These are phyloP conservation scores for Galeopsomyia nigrocyanea DNA, from an alignment of 2,888 invertebrate genomes.

Conservation along the genomic window DNA sequence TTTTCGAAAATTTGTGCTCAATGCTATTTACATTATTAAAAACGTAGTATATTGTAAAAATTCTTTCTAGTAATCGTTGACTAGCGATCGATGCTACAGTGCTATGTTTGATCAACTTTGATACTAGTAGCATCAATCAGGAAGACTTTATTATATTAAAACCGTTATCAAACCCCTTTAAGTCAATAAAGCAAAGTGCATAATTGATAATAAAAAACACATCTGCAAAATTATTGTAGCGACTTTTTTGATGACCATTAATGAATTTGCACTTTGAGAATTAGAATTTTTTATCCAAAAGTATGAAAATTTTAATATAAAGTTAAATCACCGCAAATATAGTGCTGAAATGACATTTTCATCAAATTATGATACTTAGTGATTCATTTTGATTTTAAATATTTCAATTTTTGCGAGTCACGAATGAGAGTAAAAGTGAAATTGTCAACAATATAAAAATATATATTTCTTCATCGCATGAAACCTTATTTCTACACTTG, in stretches of 20 bases:
- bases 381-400: too few species aligned
- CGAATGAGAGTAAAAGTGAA: too few species aligned
- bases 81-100: constrained; percentile 46
- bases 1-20: constrained; percentile 34
- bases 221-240: not conserved
- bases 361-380: too few species aligned
- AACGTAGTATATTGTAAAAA: constrained; percentile 37
- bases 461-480: too few species aligned
- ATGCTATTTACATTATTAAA: constrained; percentile 45
- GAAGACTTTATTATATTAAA: constrained; percentile 35
- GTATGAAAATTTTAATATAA: too few species aligned
- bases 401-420: too few species aligned
- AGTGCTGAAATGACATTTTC: too few species aligned
- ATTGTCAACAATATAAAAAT: too few species aligned
- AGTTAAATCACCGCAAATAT: too few species aligned
- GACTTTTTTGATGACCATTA: not conserved
- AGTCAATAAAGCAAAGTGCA: not conserved
- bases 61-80: constrained; percentile 44
- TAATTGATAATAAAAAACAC: constrained; percentile 1
- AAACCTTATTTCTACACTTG: not conserved
- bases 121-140: constrained; percentile 45
- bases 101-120: constrained; percentile 35
- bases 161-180: too few species aligned
- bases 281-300: too few species aligned
- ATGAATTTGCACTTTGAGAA: not conserved